Evolutionary conservation across 2,888 invertebrate genomes (phyloP), one percentile per base, ranked within the genome.

Genomic region (Acanthopleura granulata): DNA sequence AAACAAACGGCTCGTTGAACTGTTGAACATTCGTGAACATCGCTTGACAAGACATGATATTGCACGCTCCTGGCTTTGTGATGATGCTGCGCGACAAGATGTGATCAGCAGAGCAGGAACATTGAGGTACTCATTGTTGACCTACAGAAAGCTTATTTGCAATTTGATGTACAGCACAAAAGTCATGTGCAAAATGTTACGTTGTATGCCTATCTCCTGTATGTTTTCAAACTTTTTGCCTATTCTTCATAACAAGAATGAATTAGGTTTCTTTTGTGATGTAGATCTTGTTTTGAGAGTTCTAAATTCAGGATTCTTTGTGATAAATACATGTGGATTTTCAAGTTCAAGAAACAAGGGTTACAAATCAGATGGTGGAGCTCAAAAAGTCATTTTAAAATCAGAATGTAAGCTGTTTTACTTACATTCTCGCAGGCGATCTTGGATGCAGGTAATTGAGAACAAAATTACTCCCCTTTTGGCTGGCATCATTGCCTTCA

Each of bases 401-500:
- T 40, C 40, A 40, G 9, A 40, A 6, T 66, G 14, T 66, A 14
- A 74, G 25, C 1, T 66, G 22, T 30, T 75, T 50, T 71, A 57
- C 22, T 6, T 57, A 4, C 74, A 49, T 71, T 40, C 57, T 78
- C 82, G 12, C 77, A 87, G 88, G 66, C 83, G 82, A 12, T 77
- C 86, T 14, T 79, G 83, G 73, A 70, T 78, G 66, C 83, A 85
- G 74, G 84, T 80, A 49, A 74, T 89, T 29, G 85, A 86, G 74
- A 76, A 78, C 30, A 85, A 86, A 76, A 77, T 88, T 22, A 80
- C 82, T 16, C 87, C 87, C 9, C 78, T 87, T 9, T 77, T 89
- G 71, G 87, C 87, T 72, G 85, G 85, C 12, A 80, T 88, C 11
- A 78, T 88, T 18, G 84, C 87, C n/a, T 82, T 80, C 74, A 76